A percentile compares a stretch with the other conserved stretches of the same genome.
These are phyloP conservation scores for Triplophysa tibetana DNA, from an alignment of 2,113 vertebrate species.

Conservation along the genomic window DNA sequence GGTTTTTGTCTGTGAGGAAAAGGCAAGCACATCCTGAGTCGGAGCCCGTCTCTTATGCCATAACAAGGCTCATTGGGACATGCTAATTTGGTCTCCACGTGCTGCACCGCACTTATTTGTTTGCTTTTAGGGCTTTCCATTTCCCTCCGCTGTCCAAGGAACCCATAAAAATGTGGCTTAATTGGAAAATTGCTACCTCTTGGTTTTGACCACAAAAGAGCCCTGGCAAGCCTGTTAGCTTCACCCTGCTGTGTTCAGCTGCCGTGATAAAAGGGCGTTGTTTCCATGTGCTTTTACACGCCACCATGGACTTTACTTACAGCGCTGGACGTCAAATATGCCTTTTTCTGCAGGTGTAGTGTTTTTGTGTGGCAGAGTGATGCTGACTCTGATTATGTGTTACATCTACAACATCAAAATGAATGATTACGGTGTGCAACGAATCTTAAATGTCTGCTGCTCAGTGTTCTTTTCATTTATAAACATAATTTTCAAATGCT, in stretches of 20 bases:
- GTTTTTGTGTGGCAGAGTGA: constrained; percentile 27
- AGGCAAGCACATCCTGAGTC: not conserved
- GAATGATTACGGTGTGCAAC: not conserved
- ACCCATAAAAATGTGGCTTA: constrained; percentile 52
- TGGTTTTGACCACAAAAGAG: constrained; percentile 48
- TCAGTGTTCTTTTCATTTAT: too few relatives aligned
- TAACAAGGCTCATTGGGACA: constrained; percentile 43
- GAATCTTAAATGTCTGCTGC: not conserved
- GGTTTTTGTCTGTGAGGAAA: not conserved
- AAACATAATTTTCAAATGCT: not conserved
- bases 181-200: constrained; percentile 50
- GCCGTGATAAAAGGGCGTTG: constrained; percentile 19
- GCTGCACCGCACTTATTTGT: constrained; percentile 45
- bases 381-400: constrained; percentile 4
- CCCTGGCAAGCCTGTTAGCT: constrained; percentile 7
- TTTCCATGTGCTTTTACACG: constrained; percentile 8
- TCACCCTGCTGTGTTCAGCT: constrained; percentile 31
- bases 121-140: constrained; percentile 39
- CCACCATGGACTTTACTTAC: not conserved
- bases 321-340: not conserved
- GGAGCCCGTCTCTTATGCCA: constrained; percentile 10
- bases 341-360: not conserved
- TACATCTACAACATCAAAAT: not conserved
- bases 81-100: constrained; percentile 41
- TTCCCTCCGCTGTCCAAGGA: constrained; percentile 33